Evolutionary conservation across 2,888 invertebrate genomes (phyloP).

Genomic region (Leucophenga montana): DNA sequence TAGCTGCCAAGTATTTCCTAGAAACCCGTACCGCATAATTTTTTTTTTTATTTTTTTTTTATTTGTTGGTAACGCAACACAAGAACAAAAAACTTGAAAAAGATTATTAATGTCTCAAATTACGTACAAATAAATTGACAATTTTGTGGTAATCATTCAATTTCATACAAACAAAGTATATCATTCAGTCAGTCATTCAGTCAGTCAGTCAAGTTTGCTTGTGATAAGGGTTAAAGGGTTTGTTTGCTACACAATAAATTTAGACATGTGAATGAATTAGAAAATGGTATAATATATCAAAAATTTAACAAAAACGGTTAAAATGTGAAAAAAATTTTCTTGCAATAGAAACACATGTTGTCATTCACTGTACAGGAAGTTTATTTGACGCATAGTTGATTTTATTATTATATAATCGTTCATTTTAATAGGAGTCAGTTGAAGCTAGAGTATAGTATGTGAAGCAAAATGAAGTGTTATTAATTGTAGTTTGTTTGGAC

Average conservation of each 20-base stretch:
- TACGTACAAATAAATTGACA: conserved; percentile 60
- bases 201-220: neutral
- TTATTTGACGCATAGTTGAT: conserved; percentile 51
- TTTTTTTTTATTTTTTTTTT: no score
- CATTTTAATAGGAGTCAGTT: no score
- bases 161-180: conserved; percentile 56
- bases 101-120: conserved; percentile 61
- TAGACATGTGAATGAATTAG: neutral
- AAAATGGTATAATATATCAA: conserved; percentile 4
- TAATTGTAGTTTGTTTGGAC: no score
- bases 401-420: conserved; percentile 18
- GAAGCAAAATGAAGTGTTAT: no score
- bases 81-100: conserved; percentile 27
- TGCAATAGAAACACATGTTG: conserved; percentile 6
- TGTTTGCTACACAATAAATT: no score
- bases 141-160: conserved; percentile 70
- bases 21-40: conserved; percentile 19
- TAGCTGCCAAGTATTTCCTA: conserved; percentile 32
- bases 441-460: no score
- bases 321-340: conserved; percentile 9
- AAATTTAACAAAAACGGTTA: neutral
- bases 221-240: conserved; percentile 7
- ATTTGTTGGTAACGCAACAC: conserved; percentile 17
- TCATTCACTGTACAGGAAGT: conserved; percentile 46
- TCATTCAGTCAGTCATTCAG: conserved; percentile 23